Base-by-base conservation (phyloP, 2,888 invertebrate genomes). In the Plagiodera versicolora region DNA sequence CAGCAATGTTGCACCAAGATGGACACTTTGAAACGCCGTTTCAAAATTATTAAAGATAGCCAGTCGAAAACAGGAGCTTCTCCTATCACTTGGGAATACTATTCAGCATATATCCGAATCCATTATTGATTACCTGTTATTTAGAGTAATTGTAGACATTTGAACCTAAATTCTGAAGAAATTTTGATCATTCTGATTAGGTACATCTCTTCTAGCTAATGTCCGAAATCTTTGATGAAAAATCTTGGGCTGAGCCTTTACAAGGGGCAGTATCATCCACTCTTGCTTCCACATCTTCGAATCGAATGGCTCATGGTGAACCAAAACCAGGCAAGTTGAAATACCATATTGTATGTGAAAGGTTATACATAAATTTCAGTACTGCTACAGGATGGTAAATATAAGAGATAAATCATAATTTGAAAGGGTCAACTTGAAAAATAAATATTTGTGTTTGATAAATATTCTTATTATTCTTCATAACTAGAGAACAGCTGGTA, bases 61-160 rank as follows among this genome's bases (percentile, higher is more conserved):
- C 19, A 47, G 4, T 3, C 2, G 2, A 2, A 18, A 18, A 47
- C 47, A 11, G 47, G 47, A 6, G 6, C 47, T 47, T 17, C 47
- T 18, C 47, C 47, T n/a, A 47, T 19, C n/a, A 47, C 47, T 17
- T 47, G 47, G 47, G 47, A 47, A 18, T 47, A 47, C 19, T 47
- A 47, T n/a, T 47, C 47, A 10, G 47, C 20, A 47, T 18, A 20
- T 18, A 46, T 46, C 18, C 18, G 10, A 16, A 17, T 18, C 18
- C 18, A 46, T 19, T 47, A 19, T 19, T 47, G 4, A n/a, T 45
- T 14, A 6, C 24, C 24, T 47, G 20, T 19, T 16, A 11, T n/a
- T 47, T 8, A n/a, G 47, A 6, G 4, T 46, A 2, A 46, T 28
- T 8, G 8, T 28, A 28, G 28, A 28, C 8, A 4, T 28, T 8